Evolutionary conservation across 2,113 vertebrate species (phyloP).

Genomic region (Monarcha castaneiventris): DNA sequence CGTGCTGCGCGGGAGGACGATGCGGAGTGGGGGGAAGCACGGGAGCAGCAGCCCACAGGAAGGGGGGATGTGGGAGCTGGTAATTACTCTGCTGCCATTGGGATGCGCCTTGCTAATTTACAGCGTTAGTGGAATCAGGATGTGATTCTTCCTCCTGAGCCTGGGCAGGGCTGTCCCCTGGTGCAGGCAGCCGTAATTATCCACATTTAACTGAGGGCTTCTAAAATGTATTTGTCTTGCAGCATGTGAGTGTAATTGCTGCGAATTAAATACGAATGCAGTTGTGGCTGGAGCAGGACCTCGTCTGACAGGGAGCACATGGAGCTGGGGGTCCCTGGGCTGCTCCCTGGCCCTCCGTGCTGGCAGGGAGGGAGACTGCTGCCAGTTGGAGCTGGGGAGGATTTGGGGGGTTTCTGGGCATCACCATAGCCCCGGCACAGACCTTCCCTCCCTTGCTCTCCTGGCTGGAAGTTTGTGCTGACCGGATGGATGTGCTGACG

Average conservation of each 20-base stretch:
- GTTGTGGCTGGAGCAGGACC: constrained; percentile 27
- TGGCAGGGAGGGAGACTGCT: background rate
- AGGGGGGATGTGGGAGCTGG: constrained; percentile 38
- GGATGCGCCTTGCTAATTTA: constrained; percentile 72
- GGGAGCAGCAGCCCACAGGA: constrained; percentile 4
- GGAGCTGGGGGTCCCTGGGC: background rate
- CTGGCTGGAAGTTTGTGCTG: background rate
- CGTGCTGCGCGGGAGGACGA: background rate
- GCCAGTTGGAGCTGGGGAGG: background rate
- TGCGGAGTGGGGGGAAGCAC: background rate
- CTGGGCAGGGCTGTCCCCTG: background rate
- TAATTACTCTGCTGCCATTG: constrained; percentile 74
- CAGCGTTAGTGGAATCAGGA: constrained; percentile 9
- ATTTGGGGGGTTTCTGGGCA: background rate
- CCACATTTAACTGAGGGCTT: constrained; percentile 52
- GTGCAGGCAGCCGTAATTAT: constrained; percentile 35
- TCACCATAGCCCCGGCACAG: accelerated
- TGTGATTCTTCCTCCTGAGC: background rate
- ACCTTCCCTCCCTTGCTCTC: background rate
- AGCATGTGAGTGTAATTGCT: constrained; percentile 34
- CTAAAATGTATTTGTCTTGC: constrained; percentile 64
- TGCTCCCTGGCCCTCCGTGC: background rate
- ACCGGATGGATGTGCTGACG: background rate
- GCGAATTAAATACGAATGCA: background rate
- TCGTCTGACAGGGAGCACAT: background rate